phyloP scores from a whole-genome alignment of 2,888 invertebrate species.

The Ceraclea dissimilis region DNA sequence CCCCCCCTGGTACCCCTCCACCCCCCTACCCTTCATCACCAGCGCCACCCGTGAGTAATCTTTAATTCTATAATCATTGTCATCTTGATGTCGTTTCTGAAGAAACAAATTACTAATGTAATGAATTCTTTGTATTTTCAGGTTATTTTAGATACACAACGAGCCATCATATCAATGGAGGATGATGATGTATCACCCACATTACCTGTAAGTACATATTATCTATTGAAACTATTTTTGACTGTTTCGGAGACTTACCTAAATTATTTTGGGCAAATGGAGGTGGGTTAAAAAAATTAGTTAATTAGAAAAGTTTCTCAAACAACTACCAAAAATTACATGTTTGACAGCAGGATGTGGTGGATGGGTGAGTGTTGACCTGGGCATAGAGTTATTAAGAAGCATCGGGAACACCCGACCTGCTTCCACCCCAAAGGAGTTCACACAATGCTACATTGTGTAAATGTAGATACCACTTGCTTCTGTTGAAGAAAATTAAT shows the following conservation, averaged over 20 bases:
- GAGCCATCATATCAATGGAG: constrained; percentile 90
- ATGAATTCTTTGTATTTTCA: constrained; percentile 26
- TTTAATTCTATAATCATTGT: constrained; percentile 10
- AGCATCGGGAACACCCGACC: too few relatives aligned
- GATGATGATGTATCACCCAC: constrained; percentile 89
- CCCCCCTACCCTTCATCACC: constrained; percentile 63
- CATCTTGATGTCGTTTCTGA: too few relatives aligned
- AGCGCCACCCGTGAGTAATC: constrained; percentile 29
- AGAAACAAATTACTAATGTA: background rate
- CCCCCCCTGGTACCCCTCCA: constrained; percentile 82
- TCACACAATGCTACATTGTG: too few relatives aligned
- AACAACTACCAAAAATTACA: too few relatives aligned
- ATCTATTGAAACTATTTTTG: constrained; percentile 8
- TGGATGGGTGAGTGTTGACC: too few relatives aligned
- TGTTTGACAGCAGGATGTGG: too few relatives aligned
- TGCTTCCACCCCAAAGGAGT: too few relatives aligned
- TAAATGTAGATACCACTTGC: too few relatives aligned
- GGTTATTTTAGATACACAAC: constrained; percentile 53
- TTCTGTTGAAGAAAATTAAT: too few relatives aligned
- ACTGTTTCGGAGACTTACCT: too few relatives aligned
- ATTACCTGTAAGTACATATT: constrained; percentile 57
- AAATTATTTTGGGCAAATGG: background rate
- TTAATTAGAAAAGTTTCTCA: too few relatives aligned
- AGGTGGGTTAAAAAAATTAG: background rate
- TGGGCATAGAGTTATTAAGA: too few relatives aligned